Conservation (phyloP, 2,888 invertebrate genomes). For the Coenonympha glycerion region DNA sequence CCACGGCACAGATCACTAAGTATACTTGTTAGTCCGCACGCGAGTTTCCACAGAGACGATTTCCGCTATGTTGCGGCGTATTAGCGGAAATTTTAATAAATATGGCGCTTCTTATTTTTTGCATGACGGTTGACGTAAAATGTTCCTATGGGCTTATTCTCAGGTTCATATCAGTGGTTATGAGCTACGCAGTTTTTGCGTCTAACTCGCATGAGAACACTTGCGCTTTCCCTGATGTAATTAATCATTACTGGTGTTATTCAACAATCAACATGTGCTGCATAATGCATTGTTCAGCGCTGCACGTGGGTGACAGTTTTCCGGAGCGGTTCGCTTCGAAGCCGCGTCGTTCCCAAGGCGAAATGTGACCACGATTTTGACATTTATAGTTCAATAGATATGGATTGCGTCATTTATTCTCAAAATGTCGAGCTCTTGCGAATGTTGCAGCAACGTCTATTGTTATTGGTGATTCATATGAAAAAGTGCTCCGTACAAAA, state of each 20-base stretch:
- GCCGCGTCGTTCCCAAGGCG: constrained; percentile 45
- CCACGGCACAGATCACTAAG: no score
- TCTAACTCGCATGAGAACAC: constrained; percentile 60
- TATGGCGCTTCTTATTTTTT: no score
- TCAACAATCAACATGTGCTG: constrained; percentile 69
- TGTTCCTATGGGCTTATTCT: no score
- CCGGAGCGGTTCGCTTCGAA: constrained; percentile 47
- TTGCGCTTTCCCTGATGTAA: constrained; percentile 64
- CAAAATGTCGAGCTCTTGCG: constrained; percentile 51
- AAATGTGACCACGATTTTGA: constrained; percentile 63
- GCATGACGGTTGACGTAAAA: no score
- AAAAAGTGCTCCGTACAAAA: not conserved
- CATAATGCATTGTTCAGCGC: constrained; percentile 53
- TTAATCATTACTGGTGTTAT: constrained; percentile 66
- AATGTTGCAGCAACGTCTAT: constrained; percentile 41
- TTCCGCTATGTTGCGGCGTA: no score
- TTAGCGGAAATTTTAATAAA: no score
- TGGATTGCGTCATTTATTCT: constrained; percentile 52
- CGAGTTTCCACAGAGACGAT: no score
- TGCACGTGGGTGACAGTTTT: constrained; percentile 48
- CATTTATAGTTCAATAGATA: constrained; percentile 61
- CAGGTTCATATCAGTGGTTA: no score
- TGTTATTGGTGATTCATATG: constrained; percentile 11
- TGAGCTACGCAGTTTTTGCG: constrained; percentile 44
- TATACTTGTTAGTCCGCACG: no score